Base-by-base conservation (phyloP, 2,797 vertebrate species). In the Chelon auratus region DNA sequence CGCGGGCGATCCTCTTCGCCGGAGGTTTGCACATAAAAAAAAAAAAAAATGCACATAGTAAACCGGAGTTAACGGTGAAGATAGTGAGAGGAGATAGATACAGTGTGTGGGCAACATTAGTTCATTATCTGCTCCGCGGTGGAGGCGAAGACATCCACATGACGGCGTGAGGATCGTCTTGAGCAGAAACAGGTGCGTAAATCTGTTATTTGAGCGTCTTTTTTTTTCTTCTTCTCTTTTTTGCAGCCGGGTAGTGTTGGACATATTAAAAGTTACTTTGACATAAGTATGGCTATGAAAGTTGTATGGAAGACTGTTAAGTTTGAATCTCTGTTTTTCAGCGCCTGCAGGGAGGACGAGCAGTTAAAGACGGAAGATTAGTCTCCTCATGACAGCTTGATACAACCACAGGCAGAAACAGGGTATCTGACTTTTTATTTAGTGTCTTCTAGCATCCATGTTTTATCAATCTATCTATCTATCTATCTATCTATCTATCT, bases 21-120 rank as follows among this genome's bases (percentile, higher is more conserved):
- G 6, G 78, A 85, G 82, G 82, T 76, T 78, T 58, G 9, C 76
- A 7, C n/a, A 63, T 66, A 79, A 48, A 71, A 65, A 80, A 45
- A 67, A 65, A 58, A 62, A 37, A 58, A 53, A 54, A 61, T 59
- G 66, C 50, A 45, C 55, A 67, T 81, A 81, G 74, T 77, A 80
- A 83, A 84, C 48, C 60, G 5, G 51, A 58, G 65, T 64, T 71
- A 66, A 48, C 18, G 3, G 63, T 56, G 78, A 76, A 56, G 65
- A 69, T 76, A 76, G 64, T 75, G 81, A 73, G 76, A 40, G 54
- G 43, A 75, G 72, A 73, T 67, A 14, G 72, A 73, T 67, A 12
- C 42, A 24, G 72, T 80, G 82, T 70, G 86, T 85, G 84, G 84
- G 66, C 77, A 68, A 51, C 63, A 40, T 4, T 68, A 58, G 39